These are phyloP conservation scores for Magallana nippona DNA, from an alignment of 2,888 invertebrate genomes.

Conservation along the genomic window DNA sequence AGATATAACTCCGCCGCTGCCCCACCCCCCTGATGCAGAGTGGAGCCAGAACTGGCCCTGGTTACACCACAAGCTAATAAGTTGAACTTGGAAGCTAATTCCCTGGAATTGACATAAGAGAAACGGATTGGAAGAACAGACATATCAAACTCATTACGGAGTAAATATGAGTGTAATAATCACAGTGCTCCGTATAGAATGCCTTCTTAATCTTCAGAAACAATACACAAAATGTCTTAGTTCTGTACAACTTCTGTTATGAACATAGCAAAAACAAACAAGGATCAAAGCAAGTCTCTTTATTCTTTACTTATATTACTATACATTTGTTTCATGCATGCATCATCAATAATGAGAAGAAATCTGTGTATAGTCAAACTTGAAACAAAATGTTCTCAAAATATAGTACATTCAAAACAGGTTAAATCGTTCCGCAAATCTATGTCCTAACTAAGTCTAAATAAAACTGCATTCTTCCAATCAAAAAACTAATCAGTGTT, in stretches of 20 bases:
- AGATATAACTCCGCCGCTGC: conserved; percentile 11
- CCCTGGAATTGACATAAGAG: conserved; percentile 28
- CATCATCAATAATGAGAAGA: not conserved
- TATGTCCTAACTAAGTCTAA: too few relatives aligned
- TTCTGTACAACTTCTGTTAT: not conserved
- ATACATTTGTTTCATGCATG: not conserved
- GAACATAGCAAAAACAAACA: not conserved
- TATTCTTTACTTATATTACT: not conserved
- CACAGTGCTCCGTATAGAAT: not conserved
- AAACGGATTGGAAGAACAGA: not conserved
- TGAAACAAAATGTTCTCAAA: too few relatives aligned
- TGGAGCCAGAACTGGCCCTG: conserved; percentile 18
- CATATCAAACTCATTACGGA: conserved; percentile 20
- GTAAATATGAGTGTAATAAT: not conserved
- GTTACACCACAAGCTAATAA: conserved; percentile 6
- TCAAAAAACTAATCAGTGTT: too few relatives aligned
- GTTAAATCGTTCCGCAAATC: too few relatives aligned
- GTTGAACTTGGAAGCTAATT: conserved; percentile 22
- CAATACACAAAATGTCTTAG: conserved; percentile 9
- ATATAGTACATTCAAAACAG: too few relatives aligned
- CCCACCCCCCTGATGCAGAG: not conserved
- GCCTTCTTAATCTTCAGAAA: not conserved
- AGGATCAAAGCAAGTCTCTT: not conserved
- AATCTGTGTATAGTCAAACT: too few relatives aligned
- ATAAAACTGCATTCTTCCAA: too few relatives aligned